Evolutionary conservation across 2,888 invertebrate species (phyloP), one percentile per base, ranked within the genome.

Genomic region (Panzeria rudis): DNA sequence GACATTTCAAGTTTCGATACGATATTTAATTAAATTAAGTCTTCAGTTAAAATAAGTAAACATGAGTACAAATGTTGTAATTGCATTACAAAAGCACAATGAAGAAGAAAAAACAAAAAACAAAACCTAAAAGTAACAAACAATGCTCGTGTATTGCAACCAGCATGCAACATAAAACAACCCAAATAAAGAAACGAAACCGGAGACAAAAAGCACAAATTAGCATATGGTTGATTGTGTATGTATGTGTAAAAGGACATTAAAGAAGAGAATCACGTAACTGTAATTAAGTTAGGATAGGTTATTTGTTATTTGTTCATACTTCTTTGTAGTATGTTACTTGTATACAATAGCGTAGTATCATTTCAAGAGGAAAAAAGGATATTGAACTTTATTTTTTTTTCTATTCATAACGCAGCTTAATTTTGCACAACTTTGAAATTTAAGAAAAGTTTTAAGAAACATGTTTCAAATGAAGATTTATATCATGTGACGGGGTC

Each of bases 261-360:
- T 68, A 61, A 64, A 68, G 47, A 68, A 82, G 59, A 76, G 85
- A 75, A 85, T 85, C 82, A 85, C 82, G 75, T 82, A 80, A 80
- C 66, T 73, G 68, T 80, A 83, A 86, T 73, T 83, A 83, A 80
- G 83, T 83, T 86, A 62, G 80, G 83, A 80, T 80, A 83, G 80
- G 83, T 86, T 86, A 83, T 86, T 66, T 54, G 83, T 86, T 86
- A 83, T 86, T 66, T 54, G n/a, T 64, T 72, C 52, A 44, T 35
- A 32, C 50, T 64, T 17, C 32, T 50, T 56, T 56, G 29, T 59
- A 23, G 29, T 59, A 23, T 61, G 23, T 73, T 35, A 50, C 35
- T 38, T 17, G 50, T 25, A 38, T 32, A 20, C 54, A 41, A 52
- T 15, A n/a, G 47, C n/a, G 47, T n/a, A 9, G 59, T 77, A 77